A percentile compares a stretch with the other conserved stretches of the same genome.
Evolutionary conservation across 2,113 vertebrate species (phyloP).

Genomic region (Galemys pyrenaicus): DNA sequence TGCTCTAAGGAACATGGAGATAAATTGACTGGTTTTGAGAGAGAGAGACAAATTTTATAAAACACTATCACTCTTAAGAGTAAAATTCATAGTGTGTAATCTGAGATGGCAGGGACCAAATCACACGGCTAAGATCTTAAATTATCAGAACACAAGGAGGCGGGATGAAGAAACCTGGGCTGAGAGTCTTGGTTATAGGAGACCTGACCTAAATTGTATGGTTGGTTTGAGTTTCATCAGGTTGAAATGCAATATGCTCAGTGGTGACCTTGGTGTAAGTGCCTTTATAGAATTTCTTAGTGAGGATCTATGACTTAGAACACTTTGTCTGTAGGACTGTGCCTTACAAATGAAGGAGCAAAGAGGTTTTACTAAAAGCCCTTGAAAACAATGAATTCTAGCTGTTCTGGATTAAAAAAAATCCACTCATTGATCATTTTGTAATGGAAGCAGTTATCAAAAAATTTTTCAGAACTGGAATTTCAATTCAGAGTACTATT

Average conservation of each 20-base stretch:
- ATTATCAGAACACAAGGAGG: constrained; percentile 94
- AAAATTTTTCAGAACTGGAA: constrained; percentile 90
- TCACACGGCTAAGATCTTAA: constrained; percentile 93
- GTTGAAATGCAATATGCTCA: constrained; percentile 92
- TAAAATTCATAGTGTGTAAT: too few species aligned
- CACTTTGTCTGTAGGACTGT: constrained; percentile 95
- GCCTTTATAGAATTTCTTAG: constrained; percentile 91
- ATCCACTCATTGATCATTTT: constrained; percentile 91
- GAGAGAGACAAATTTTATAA: too few species aligned
- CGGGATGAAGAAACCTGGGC: constrained; percentile 92
- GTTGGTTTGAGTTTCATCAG: constrained; percentile 93
- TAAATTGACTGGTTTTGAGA: constrained; percentile 93
- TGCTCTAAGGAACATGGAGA: constrained; percentile 90
- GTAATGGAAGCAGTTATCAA: constrained; percentile 90
- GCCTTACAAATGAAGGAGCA: constrained; percentile 93
- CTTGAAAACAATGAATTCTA: constrained; percentile 91
- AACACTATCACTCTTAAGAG: too few species aligned
- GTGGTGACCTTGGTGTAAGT: constrained; percentile 92
- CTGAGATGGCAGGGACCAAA: constrained; percentile 95
- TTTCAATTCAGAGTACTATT: constrained; percentile 89
- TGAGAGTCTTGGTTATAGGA: constrained; percentile 94
- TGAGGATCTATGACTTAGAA: constrained; percentile 98
- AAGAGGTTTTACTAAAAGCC: constrained; percentile 87
- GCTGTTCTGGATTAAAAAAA: constrained; percentile 95
- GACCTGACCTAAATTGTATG: constrained; percentile 94